Conservation (phyloP, 2,113 vertebrate genomes). For the Xiphophorus couchianus region DNA sequence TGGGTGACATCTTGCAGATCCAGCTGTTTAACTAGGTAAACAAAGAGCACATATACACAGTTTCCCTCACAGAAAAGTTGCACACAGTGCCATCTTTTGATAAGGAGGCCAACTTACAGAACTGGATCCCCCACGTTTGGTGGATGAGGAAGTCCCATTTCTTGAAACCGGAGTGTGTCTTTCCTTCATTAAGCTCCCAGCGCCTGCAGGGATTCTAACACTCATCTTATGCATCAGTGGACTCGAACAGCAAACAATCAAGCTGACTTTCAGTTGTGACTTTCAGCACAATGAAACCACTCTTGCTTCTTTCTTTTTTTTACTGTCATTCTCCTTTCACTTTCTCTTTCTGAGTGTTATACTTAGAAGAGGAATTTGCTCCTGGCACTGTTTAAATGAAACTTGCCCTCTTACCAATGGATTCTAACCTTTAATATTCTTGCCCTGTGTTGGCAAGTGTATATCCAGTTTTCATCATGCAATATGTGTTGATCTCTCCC, state of each 20-base stretch:
- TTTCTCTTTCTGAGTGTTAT: slow-evolving; percentile 38
- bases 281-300: slow-evolving; percentile 69
- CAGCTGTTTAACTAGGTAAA: slow-evolving; percentile 55
- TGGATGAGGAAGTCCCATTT: slow-evolving; percentile 60
- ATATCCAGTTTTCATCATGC: slow-evolving; percentile 74
- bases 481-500: slow-evolving; percentile 67
- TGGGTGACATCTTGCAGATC: slow-evolving; percentile 45
- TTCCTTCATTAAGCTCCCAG: slow-evolving; percentile 68
- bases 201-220: slow-evolving; percentile 67
- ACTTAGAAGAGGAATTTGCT: slow-evolving; percentile 66
- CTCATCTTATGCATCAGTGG: slow-evolving; percentile 62
- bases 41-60: slow-evolving; percentile 9
- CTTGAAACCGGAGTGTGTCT: slow-evolving; percentile 46
- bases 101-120: slow-evolving; percentile 58
- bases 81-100: slow-evolving; percentile 63
- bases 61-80: not conserved
- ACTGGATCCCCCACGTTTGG: slow-evolving; percentile 17
- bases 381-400: slow-evolving; percentile 78
- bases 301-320: slow-evolving; percentile 13
- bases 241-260: slow-evolving; percentile 73
- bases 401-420: slow-evolving; percentile 73
- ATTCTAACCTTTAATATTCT: slow-evolving; percentile 80
- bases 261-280: slow-evolving; percentile 75
- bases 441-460: slow-evolving; percentile 72
- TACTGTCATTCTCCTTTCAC: slow-evolving; percentile 28